Conservation (phyloP, 2,797 vertebrate species). For the Platalea minor region DNA sequence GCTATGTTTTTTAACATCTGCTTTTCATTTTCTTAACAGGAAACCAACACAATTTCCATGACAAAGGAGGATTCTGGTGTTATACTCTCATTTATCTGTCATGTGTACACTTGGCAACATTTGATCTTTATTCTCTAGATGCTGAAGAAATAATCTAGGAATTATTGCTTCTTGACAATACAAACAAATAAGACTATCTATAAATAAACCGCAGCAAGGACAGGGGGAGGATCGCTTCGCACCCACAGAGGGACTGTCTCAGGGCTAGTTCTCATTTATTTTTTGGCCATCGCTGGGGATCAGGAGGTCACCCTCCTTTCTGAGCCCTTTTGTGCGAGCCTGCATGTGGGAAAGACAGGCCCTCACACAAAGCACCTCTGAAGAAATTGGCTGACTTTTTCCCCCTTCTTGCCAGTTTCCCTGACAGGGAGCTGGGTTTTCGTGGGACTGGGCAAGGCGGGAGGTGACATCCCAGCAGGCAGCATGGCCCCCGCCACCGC, state of each 20-base stretch:
- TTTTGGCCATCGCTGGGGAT: not conserved
- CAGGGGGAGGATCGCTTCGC: not conserved
- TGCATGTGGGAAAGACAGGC: accelerated
- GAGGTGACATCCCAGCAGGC: not conserved
- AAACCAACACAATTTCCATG: constrained; percentile 74
- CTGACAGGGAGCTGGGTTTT: not conserved
- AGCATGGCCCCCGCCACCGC: accelerated
- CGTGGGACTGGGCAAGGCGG: not conserved
- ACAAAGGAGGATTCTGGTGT: constrained; percentile 63
- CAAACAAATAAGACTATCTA: constrained; percentile 59
- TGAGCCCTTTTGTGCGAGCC: not conserved
- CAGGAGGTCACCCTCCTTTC: not conserved
- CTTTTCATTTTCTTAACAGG: constrained; percentile 75
- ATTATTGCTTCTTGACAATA: constrained; percentile 51
- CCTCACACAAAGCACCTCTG: not conserved
- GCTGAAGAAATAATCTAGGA: constrained; percentile 53
- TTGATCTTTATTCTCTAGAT: constrained; percentile 55
- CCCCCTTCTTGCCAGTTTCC: not conserved
- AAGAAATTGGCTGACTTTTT: not conserved
- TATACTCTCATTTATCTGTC: constrained; percentile 57
- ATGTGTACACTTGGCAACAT: constrained; percentile 56
- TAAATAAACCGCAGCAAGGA: constrained; percentile 30
- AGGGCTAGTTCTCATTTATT: not conserved
- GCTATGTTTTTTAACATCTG: constrained; percentile 71
- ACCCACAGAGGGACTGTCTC: not conserved